Conservation (phyloP, 1,140 invertebrate genomes). For the Drosophila rufa region DNA sequence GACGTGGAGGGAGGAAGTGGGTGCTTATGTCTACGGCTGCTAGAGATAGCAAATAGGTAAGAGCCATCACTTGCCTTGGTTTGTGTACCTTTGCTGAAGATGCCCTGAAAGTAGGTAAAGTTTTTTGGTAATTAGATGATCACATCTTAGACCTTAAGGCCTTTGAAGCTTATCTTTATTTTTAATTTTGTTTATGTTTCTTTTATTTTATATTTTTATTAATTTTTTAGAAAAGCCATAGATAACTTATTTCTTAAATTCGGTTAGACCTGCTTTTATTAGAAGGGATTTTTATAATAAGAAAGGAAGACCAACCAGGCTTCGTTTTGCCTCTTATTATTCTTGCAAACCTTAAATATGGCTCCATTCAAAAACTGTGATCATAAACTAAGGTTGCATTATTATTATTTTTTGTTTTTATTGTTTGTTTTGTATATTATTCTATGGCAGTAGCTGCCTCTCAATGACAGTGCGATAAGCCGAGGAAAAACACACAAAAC, state of each 20-base stretch:
- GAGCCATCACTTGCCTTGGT: neutral
- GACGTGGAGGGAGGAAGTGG: slow-evolving; percentile 28
- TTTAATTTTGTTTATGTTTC: neutral
- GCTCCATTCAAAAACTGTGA: slow-evolving; percentile 47
- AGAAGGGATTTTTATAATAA: neutral
- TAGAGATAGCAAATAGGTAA: slow-evolving; percentile 13
- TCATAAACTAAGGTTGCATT: slow-evolving; percentile 60
- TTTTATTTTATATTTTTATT: too few species aligned
- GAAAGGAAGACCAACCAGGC: neutral
- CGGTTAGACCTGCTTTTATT: neutral
- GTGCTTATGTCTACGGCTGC: slow-evolving; percentile 25
- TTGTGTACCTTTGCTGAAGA: neutral
- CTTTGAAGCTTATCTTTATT: neutral
- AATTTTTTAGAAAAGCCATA: neutral
- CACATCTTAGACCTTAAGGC: neutral
- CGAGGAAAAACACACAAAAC: slow-evolving; percentile 26
- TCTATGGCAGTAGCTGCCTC: slow-evolving; percentile 40
- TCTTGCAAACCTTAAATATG: slow-evolving; percentile 24
- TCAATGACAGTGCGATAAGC: slow-evolving; percentile 61
- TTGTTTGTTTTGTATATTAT: slow-evolving; percentile 53
- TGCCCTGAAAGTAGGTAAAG: neutral
- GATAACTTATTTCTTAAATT: neutral
- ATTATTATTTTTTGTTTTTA: slow-evolving; percentile 20
- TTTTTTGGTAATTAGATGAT: slow-evolving; percentile 12
- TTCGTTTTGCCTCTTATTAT: neutral